Conservation (phyloP, 1,140 invertebrate species). For the Colletes gigas region DNA sequence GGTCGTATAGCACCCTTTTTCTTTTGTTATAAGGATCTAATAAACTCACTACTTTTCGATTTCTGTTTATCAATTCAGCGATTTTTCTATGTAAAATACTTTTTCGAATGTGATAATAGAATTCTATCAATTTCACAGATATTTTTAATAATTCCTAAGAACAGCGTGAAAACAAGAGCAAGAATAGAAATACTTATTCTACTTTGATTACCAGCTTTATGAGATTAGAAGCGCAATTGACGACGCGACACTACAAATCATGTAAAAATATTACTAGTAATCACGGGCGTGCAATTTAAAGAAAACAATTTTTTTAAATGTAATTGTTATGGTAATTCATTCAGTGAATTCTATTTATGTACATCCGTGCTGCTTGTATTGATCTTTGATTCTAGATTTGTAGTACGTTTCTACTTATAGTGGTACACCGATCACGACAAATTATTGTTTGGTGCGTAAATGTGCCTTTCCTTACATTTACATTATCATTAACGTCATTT, state of each 20-base stretch:
- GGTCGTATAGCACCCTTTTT: no score
- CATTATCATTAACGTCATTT: not conserved
- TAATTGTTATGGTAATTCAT: not conserved
- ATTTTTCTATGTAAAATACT: no score
- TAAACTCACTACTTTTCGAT: no score
- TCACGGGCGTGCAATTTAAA: not conserved
- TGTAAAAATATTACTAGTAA: not conserved
- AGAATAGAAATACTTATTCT: no score
- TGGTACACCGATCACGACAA: not conserved
- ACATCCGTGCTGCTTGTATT: not conserved
- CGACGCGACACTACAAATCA: not conserved
- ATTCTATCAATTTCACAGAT: no score
- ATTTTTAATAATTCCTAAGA: no score
- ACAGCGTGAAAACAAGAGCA: no score
- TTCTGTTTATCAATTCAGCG: no score
- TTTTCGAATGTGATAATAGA: no score
- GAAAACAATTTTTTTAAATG: not conserved
- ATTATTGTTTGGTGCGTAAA: not conserved
- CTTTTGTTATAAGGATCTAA: no score
- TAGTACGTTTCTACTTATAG: not conserved
- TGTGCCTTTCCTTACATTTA: not conserved
- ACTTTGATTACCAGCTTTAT: no score
- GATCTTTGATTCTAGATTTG: not conserved
- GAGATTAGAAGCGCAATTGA: no score
- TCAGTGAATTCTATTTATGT: not conserved